Evolutionary conservation across 2,797 vertebrate genomes (phyloP), one percentile per base, ranked within the genome.

Genomic region (Megaceryle alcyon): DNA sequence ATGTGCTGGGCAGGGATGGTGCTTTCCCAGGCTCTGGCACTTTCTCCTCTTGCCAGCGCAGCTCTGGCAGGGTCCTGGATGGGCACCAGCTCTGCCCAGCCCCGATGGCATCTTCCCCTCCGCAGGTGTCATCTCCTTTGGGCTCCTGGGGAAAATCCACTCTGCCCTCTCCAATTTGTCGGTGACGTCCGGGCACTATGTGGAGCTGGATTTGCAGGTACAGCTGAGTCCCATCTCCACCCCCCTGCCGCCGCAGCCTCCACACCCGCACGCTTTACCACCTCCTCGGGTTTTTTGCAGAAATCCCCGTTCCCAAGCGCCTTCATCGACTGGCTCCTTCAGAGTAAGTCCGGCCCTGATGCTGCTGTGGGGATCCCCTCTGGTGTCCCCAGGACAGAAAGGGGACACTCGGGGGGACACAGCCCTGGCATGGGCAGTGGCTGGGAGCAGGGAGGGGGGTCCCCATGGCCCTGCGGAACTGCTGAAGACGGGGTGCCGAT

Each of bases 151-250:
- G 26, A 92, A 88, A 61, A 73, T 95, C 89, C 22, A 88, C 31
- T 46, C 95, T 8, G 92, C 61, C 14, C 60, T 95, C 39, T 54
- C 90, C 84, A 70, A 12, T 8, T 3, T 92, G 25, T 87, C 94
- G 0, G 2, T 93, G 82, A 65, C 65, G 0, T 3, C 75, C 0
- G 88, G 54, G 57, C 54, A 84, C 0, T 89, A 21, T 1, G 4
- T 90, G 31, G 70, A 75, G 63, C 71, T 97, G 73, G 92, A 98
- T 63, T 53, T 98, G 53, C 90, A 93, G 97, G 97, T 97, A 89
- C 0, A 3, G 14, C 53, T 6, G 0, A 3, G 18, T 41, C 44
- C 43, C 3, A 0, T 3, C 10, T 29, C 39, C 0, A 2, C 1
- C 5, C 7, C 26, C 59, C 10, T 6, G 0, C 28, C 25, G 7